Evolutionary conservation across 1,140 invertebrate genomes (phyloP).

Genomic region (Alviniconcha marisindica): DNA sequence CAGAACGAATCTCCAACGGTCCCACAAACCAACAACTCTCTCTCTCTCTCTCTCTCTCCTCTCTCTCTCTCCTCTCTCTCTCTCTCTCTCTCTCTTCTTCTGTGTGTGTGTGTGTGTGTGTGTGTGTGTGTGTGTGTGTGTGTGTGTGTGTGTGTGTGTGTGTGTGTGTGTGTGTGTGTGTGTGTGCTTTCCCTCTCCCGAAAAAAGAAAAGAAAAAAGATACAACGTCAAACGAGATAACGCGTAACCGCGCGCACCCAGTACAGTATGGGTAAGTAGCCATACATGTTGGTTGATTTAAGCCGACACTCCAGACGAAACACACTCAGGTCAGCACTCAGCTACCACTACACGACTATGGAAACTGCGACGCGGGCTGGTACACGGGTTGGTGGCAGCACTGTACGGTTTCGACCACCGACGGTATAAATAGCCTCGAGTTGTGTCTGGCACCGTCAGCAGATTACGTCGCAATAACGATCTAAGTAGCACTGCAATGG

Average conservation of each 20-base stretch:
- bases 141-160: background rate
- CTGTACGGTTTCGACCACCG: too few species aligned
- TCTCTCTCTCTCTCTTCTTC: background rate
- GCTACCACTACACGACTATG: too few species aligned
- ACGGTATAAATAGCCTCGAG: too few species aligned
- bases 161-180: conserved; percentile 4
- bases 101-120: background rate
- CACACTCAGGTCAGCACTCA: background rate
- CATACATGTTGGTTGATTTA: background rate
- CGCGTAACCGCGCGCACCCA: too few species aligned
- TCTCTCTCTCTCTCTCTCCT: background rate
- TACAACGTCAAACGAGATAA: too few species aligned
- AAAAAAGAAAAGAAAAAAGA: background rate
- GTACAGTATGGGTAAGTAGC: background rate
- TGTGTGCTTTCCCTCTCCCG: background rate
- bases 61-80: background rate
- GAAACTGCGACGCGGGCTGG: too few species aligned
- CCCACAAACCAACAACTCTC: too few species aligned
- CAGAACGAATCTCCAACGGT: too few species aligned
- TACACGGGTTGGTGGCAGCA: too few species aligned
- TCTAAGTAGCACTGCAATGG: too few species aligned
- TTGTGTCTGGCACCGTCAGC: too few species aligned
- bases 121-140: conserved; percentile 9
- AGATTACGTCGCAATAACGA: too few species aligned
- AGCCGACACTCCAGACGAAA: background rate